Conservation (phyloP, 2,797 vertebrate species). For the Liparis tanakae region DNA sequence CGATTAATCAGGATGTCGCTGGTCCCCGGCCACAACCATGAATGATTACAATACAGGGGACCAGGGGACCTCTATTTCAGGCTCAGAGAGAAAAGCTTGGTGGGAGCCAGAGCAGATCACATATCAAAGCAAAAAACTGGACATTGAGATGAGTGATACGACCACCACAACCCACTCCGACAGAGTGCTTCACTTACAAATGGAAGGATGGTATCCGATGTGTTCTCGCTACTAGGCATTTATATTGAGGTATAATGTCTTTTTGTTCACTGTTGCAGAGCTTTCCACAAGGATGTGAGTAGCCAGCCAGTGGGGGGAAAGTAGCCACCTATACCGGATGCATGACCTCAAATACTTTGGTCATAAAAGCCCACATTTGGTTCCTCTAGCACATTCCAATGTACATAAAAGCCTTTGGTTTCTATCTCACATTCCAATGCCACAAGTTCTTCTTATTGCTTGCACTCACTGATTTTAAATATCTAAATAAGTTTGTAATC, state of each 20-base stretch:
- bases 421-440: no score
- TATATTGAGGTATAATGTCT: background rate
- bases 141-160: background rate
- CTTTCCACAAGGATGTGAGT: background rate
- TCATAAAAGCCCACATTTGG: background rate
- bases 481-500: background rate
- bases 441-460: background rate
- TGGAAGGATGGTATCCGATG: background rate
- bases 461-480: background rate
- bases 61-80: constrained; percentile 49
- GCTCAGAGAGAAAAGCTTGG: constrained; percentile 35
- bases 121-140: constrained; percentile 29
- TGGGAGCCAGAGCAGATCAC: constrained; percentile 29
- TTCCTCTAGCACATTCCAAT: background rate
- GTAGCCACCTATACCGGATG: background rate
- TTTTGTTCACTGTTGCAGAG: constrained; percentile 5
- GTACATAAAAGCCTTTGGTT: no score
- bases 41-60: constrained; percentile 45
- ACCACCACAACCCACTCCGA: background rate
- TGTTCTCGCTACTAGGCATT: background rate
- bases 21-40: constrained; percentile 26
- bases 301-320: background rate
- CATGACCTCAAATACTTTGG: background rate
- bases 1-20: constrained; percentile 54
- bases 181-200: constrained; percentile 8